Conservation (phyloP, 2,113 vertebrate genomes). For the Ochotona princeps region DNA sequence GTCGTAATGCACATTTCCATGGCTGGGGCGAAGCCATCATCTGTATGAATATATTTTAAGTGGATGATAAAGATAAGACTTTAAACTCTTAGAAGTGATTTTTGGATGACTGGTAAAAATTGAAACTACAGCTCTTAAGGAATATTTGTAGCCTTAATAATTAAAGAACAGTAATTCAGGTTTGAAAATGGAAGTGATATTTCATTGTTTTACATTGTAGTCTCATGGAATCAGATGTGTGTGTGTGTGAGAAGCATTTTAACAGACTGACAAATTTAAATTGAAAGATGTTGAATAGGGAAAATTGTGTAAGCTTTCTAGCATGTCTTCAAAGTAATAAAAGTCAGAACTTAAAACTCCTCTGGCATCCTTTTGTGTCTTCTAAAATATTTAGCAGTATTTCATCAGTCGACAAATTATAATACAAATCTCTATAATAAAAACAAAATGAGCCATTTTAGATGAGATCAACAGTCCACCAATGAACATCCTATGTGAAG, state of each 20-base stretch:
- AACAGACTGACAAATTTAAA: neutral
- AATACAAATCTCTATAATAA: conserved; percentile 22
- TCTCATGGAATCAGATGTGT: conserved; percentile 26
- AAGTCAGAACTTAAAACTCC: conserved; percentile 1
- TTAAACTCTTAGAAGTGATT: neutral
- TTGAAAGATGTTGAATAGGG: conserved; percentile 10
- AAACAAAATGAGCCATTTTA: conserved; percentile 33
- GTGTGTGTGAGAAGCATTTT: neutral
- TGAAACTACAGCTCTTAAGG: neutral
- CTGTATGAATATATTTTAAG: neutral
- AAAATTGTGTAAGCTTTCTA: neutral
- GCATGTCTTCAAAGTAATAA: neutral
- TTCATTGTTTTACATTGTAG: neutral
- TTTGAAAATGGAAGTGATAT: no score
- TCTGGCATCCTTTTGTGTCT: neutral
- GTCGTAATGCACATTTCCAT: conserved; percentile 11
- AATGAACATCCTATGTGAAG: neutral
- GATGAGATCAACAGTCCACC: neutral
- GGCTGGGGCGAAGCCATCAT: neutral
- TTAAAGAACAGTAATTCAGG: neutral
- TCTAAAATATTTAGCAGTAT: neutral
- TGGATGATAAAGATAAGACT: neutral
- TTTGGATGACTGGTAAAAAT: neutral
- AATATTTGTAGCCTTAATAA: conserved; percentile 18
- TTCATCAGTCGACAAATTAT: conserved; percentile 27